phyloP scores from a whole-genome alignment of 2,113 vertebrate species.

The Kobus ellipsiprymnus region DNA sequence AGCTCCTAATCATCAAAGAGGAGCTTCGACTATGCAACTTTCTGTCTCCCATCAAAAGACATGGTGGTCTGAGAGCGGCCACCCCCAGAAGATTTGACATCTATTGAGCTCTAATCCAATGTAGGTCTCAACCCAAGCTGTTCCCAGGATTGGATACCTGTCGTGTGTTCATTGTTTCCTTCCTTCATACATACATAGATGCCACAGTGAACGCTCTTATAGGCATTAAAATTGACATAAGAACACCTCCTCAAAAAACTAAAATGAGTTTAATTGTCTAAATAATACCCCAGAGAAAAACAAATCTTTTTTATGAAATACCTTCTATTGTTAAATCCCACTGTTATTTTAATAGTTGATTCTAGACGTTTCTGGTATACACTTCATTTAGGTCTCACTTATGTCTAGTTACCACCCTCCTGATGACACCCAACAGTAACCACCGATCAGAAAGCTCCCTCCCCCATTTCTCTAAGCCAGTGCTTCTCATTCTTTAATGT shows the following conservation, averaged over 20 bases:
- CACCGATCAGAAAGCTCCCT: neutral
- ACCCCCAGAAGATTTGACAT: neutral
- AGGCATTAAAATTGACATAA: neutral
- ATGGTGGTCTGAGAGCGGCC: neutral
- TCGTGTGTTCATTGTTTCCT: neutral
- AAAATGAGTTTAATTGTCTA: neutral
- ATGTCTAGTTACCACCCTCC: neutral
- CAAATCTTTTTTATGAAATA: neutral
- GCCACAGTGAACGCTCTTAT: neutral
- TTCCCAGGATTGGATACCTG: neutral
- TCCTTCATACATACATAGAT: neutral
- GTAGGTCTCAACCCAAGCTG: neutral
- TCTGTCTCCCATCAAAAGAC: neutral
- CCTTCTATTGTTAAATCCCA: neutral
- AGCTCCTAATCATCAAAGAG: neutral
- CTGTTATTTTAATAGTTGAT: neutral
- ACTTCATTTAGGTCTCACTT: neutral
- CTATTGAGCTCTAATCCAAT: neutral
- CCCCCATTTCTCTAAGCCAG: neutral
- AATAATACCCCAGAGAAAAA: neutral
- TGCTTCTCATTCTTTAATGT: neutral
- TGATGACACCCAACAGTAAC: neutral
- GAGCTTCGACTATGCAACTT: neutral
- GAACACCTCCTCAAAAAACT: neutral
- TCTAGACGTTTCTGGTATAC: neutral